These are phyloP conservation scores for Allenopithecus nigroviridis DNA, from an alignment of 2,797 vertebrate genomes.

Conservation along the genomic window DNA sequence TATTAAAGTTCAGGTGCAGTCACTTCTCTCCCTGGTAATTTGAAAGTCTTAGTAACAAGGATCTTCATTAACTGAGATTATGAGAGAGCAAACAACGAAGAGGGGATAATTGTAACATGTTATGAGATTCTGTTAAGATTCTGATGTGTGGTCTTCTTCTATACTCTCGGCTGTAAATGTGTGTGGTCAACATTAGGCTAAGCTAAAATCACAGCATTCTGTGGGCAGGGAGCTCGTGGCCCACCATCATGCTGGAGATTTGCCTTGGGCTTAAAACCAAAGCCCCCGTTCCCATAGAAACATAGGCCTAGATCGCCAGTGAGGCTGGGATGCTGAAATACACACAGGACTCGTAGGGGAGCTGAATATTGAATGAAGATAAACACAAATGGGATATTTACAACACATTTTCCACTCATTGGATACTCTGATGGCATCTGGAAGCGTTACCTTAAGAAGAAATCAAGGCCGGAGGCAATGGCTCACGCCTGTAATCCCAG, in stretches of 20 bases:
- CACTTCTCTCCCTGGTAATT: background rate
- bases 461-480: rapidly evolving
- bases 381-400: no score
- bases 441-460: background rate
- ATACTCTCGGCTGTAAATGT: rapidly evolving
- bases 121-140: background rate
- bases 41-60: no score
- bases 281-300: rapidly evolving
- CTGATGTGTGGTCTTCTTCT: rapidly evolving
- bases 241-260: rapidly evolving
- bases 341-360: rapidly evolving
- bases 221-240: rapidly evolving
- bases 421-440: no score
- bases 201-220: rapidly evolving
- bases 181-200: background rate
- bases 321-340: no score
- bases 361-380: rapidly evolving
- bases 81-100: rapidly evolving
- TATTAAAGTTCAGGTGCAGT: background rate
- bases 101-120: no score
- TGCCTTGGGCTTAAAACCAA: rapidly evolving
- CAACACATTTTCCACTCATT: no score
- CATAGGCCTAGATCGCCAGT: rapidly evolving
- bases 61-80: background rate
- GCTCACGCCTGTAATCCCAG: no score